Percentiles rank a stretch among this genome's conserved stretches.
Conservation (phyloP, 2,797 vertebrate genomes). For the Sitta carolinensis region DNA sequence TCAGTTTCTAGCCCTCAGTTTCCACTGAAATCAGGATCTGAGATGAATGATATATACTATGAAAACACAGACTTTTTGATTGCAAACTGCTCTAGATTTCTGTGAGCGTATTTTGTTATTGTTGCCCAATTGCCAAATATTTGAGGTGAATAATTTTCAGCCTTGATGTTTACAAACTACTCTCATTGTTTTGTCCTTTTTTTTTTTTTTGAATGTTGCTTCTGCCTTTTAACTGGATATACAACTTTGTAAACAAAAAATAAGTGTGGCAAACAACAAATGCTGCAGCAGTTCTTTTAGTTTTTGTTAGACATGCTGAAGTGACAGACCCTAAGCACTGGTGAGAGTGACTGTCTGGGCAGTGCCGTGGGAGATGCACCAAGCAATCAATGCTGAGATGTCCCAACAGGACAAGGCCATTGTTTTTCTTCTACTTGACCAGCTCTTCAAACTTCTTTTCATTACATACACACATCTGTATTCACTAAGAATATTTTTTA, state of each 20-base stretch:
- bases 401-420: background rate
- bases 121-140: conserved; percentile 20
- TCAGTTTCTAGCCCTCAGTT: background rate
- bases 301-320: background rate
- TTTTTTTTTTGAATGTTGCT: background rate
- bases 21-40: background rate
- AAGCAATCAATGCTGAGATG: rapidly evolving
- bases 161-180: conserved; percentile 1
- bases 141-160: conserved; percentile 25
- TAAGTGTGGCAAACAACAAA: background rate
- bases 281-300: background rate
- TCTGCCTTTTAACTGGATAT: background rate
- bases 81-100: background rate
- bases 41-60: background rate
- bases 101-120: background rate
- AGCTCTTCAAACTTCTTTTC: background rate
- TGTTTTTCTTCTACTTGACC: background rate
- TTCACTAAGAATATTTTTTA: background rate
- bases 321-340: background rate
- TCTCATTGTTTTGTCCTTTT: background rate
- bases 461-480: background rate
- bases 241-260: background rate
- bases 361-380: background rate
- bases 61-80: background rate
- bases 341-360: background rate